Conservation (phyloP, 2,888 invertebrate genomes). For the Drosophila emarginata region DNA sequence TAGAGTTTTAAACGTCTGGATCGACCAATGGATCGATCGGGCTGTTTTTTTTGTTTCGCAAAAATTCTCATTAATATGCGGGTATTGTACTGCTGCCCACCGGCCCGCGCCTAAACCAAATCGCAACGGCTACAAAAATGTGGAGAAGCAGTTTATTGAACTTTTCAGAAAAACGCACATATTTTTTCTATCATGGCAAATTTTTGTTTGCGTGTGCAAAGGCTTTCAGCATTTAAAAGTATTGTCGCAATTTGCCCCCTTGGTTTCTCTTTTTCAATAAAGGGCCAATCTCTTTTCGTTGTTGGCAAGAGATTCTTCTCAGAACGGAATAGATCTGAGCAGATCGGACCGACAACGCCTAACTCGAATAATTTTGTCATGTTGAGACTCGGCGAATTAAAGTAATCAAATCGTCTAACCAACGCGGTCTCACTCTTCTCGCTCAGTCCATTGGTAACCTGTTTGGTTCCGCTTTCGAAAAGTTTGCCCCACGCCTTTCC, state of each 20-base stretch:
- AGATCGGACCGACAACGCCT: conserved; percentile 34
- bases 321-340: conserved; percentile 48
- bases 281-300: not conserved
- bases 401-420: not conserved
- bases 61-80: conserved; percentile 72
- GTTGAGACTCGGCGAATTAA: conserved; percentile 11
- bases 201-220: conserved; percentile 41
- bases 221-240: conserved; percentile 56
- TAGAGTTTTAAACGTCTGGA: conserved; percentile 1
- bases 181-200: not conserved
- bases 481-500: conserved; percentile 33
- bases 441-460: conserved; percentile 45
- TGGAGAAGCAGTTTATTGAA: conserved; percentile 80
- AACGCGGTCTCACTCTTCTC: not conserved
- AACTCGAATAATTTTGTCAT: not conserved
- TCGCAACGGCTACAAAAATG: conserved; percentile 35
- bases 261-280: conserved; percentile 35
- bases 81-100: conserved; percentile 45
- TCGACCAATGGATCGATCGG: conserved; percentile 40
- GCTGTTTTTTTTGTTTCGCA: conserved; percentile 60
- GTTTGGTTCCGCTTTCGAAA: conserved; percentile 77
- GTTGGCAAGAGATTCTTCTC: conserved; percentile 19
- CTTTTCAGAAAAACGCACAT: conserved; percentile 48
- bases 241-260: conserved; percentile 67
- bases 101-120: not conserved